Evolutionary conservation across 2,888 invertebrate genomes (phyloP), one percentile per base, ranked within the genome.

Genomic region (Pyralis farinalis): DNA sequence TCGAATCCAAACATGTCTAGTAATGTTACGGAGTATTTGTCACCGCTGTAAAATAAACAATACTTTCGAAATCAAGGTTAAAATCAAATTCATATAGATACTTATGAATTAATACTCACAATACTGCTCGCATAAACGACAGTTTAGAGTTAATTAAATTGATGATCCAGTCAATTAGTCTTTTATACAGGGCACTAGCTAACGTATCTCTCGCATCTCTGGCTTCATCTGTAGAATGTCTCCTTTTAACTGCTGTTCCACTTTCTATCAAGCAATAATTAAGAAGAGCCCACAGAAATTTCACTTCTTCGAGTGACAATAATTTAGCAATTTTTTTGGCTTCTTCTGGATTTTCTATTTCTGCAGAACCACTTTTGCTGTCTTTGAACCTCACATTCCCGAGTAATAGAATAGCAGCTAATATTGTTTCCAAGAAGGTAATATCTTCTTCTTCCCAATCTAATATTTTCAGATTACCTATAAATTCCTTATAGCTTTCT

Each of bases 1-100:
- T 98, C 98, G 67, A 98, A 97, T 0, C 98, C 98, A 66, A 94
- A 97, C 80, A 97, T 93, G 70, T 98, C 98, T 59, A 97, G 83
- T 38, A 98, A 81, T 57, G 94, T 94, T 33, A 98, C 92, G 33
- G 94, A 93, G 65, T 94, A 94, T 63, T 93, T 93, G 58, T 97
- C 96, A 3, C 96, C 97, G 66, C 97, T 97, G 75, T 42, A 91
- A 91, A 38, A 51, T 43, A n/a, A n/a, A n/a, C n/a, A n/a, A n/a
- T n/a, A n/a, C n/a, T 4, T 8, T 42, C 29, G 27, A 47, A 31
- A 28, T 33, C 37, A 33, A 25, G 4, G 16, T 3, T 3, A 3
- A 16, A 16, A 16, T 16, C 16, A 16, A 2, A 16, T 3, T 16
- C 2, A 16, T 16, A 3, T 16, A 16, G 4, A 16, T 37, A 43